Percentiles rank a stretch among this genome's conserved stretches.
These are phyloP conservation scores for Haliclona indistincta DNA, from an alignment of 37 sponge, comb jelly and placozoan species.

Conservation along the genomic window DNA sequence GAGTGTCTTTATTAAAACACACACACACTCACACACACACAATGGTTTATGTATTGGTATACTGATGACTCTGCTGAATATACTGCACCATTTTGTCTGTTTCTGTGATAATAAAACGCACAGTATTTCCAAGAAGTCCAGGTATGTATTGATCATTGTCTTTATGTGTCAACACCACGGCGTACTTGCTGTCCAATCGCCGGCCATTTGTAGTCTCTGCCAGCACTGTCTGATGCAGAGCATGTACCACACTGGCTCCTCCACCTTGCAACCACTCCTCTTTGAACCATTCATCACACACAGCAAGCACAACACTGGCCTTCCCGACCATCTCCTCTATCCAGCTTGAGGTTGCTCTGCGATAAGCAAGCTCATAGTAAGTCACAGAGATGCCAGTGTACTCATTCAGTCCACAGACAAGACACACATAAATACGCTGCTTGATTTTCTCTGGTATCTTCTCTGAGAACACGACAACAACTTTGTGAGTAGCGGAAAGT, in stretches of 20 bases:
- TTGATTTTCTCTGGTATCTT: too few species aligned
- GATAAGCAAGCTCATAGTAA: neutral
- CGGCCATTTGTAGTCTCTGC: neutral
- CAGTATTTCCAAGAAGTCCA: neutral
- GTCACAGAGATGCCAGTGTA: too few species aligned
- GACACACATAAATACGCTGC: too few species aligned
- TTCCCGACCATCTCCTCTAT: neutral
- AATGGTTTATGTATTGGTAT: too few species aligned
- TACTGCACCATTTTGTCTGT: too few species aligned
- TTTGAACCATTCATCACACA: slow-evolving; percentile 11
- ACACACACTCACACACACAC: too few species aligned
- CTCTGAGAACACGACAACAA: too few species aligned
- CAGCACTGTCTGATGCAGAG: neutral
- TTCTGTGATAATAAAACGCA: too few species aligned
- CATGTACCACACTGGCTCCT: neutral
- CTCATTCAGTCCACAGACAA: too few species aligned
- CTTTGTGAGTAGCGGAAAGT: too few species aligned
- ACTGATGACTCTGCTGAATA: too few species aligned
- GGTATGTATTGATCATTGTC: neutral
- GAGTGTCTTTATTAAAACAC: too few species aligned
- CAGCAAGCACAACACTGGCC: slow-evolving; percentile 15
- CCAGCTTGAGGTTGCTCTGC: neutral
- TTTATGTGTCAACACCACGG: neutral
- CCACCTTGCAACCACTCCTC: slow-evolving; percentile 4
- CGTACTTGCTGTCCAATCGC: neutral